A percentile compares a stretch with the other conserved stretches of the same genome.
These are phyloP conservation scores for Hypocryptadius cinnamomeus DNA, from an alignment of 2,113 vertebrate species.

Conservation along the genomic window DNA sequence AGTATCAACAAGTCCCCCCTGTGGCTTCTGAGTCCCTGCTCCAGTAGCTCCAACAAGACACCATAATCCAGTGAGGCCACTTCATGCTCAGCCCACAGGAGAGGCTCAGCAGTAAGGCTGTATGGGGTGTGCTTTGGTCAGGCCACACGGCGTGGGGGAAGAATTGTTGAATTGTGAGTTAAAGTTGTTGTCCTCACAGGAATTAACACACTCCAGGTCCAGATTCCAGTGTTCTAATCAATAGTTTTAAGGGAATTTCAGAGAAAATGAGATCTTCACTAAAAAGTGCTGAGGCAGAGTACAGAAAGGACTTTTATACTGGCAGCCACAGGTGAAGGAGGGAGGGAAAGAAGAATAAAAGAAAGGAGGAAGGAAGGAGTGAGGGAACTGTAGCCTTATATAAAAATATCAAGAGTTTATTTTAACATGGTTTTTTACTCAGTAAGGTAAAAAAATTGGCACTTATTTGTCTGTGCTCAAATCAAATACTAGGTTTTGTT, in stretches of 20 bases:
- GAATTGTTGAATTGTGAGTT: neutral
- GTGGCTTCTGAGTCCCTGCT: neutral
- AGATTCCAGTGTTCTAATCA: neutral
- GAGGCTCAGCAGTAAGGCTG: neutral
- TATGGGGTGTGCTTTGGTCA: neutral
- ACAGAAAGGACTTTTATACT: neutral
- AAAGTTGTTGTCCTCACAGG: neutral
- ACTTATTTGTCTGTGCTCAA: neutral
- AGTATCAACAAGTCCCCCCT: neutral
- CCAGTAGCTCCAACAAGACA: neutral
- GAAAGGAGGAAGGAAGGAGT: neutral
- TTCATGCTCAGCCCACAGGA: neutral
- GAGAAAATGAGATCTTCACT: neutral
- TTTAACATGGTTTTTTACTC: neutral
- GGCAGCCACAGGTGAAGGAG: neutral
- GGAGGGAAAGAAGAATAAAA: neutral
- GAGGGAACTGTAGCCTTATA: neutral
- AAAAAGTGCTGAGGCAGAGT: neutral
- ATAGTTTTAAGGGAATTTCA: neutral
- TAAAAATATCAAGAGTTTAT: neutral
- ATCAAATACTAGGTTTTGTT: neutral
- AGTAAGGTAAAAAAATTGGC: neutral
- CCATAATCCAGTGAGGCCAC: neutral
- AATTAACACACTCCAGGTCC: neutral
- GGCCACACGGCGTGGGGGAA: accelerated